phyloP scores from a whole-genome alignment of 1,140 invertebrate genomes.

The Adoxophyes honmai region DNA sequence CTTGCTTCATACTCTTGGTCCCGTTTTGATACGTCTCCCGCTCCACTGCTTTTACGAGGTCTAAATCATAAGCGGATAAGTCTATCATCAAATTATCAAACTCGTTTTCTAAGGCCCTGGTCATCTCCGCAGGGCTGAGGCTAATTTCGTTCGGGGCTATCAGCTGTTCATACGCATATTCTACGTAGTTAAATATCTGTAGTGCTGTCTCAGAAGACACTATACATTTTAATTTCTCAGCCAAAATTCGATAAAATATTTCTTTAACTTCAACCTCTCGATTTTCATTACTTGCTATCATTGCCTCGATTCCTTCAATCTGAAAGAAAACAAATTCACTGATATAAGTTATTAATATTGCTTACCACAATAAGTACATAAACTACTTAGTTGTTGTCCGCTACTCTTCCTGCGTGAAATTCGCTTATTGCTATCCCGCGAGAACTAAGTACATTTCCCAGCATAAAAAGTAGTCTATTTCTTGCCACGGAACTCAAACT shows the following conservation, averaged over 20 bases:
- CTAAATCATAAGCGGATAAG: conserved; percentile 77
- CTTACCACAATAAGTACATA: too few relatives aligned
- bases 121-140: conserved; percentile 78
- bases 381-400: too few relatives aligned
- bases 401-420: too few relatives aligned
- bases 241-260: conserved; percentile 50
- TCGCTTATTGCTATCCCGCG: too few relatives aligned
- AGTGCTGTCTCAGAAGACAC: conserved; percentile 79
- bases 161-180: conserved; percentile 81
- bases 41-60: conserved; percentile 77
- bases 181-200: conserved; percentile 79
- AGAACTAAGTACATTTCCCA: too few relatives aligned
- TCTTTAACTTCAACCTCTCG: conserved; percentile 55
- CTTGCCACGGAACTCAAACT: too few relatives aligned
- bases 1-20: conserved; percentile 74
- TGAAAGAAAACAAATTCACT: conserved; percentile 29
- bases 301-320: conserved; percentile 50
- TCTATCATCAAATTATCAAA: conserved; percentile 78
- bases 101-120: conserved; percentile 78
- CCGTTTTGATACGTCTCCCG: conserved; percentile 79
- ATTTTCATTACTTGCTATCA: conserved; percentile 46
- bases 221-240: conserved; percentile 49
- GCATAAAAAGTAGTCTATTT: too few relatives aligned
- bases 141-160: conserved; percentile 78
- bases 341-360: too few relatives aligned